Evolutionary conservation across 2,113 vertebrate species (phyloP).

Genomic region (Alethe diademata): DNA sequence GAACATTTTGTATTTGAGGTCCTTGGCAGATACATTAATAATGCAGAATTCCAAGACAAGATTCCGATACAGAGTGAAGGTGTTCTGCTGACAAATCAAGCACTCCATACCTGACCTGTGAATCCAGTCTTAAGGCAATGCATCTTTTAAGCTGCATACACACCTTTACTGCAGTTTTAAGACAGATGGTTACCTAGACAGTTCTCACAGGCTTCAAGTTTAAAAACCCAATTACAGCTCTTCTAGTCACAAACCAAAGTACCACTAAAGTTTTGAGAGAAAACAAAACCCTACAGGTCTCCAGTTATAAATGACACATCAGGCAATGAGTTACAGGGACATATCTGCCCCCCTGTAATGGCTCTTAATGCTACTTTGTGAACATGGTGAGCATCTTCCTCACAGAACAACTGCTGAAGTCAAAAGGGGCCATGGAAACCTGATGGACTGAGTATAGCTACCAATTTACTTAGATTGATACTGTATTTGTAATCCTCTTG

Average conservation of each 20-base stretch:
- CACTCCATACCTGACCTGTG: background rate
- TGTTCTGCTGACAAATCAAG: background rate
- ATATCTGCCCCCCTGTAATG: background rate
- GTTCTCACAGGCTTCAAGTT: background rate
- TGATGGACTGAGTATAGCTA: background rate
- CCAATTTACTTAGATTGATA: background rate
- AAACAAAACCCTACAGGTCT: background rate
- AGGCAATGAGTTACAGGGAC: background rate
- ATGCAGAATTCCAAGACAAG: background rate
- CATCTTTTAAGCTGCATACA: background rate
- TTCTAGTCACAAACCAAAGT: background rate
- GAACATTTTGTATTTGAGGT: constrained; percentile 4
- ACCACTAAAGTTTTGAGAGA: background rate
- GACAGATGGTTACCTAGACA: constrained; percentile 25
- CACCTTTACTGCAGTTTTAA: background rate
- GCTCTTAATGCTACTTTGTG: background rate
- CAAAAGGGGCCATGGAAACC: background rate
- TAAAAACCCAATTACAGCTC: constrained; percentile 7
- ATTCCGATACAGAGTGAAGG: background rate
- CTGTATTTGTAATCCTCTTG: background rate
- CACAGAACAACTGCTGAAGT: background rate
- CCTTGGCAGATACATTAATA: background rate
- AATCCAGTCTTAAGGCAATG: background rate
- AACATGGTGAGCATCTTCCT: background rate
- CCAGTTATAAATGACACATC: background rate